Conservation (phyloP, 2,113 vertebrate genomes). For the Dipodomys stephensi region DNA sequence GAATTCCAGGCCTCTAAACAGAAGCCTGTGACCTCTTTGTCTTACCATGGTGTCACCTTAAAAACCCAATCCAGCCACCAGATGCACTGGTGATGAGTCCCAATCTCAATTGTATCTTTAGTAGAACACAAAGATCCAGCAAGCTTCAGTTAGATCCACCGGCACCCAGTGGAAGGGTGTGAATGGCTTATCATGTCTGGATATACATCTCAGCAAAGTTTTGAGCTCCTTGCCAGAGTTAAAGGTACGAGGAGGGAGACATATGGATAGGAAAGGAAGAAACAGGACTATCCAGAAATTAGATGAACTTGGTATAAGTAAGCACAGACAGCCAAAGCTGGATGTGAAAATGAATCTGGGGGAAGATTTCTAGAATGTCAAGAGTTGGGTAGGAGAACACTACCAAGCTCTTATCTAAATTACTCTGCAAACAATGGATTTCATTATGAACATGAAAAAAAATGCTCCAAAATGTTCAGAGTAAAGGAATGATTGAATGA, state of each 20-base stretch:
- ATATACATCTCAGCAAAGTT: not conserved
- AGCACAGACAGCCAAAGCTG: not conserved
- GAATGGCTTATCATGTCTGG: not conserved
- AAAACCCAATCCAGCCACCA: not conserved
- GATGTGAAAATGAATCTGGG: too few relatives aligned
- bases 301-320: not conserved
- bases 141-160: not conserved
- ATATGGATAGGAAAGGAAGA: not conserved
- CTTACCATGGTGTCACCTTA: not conserved
- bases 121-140: not conserved
- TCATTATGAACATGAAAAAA: not conserved
- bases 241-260: not conserved
- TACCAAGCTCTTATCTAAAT: not conserved
- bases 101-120: not conserved
- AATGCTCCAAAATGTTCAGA: not conserved
- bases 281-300: not conserved
- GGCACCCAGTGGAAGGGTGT: accelerated
- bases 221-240: not conserved
- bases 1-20: not conserved
- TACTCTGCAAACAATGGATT: not conserved
- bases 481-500: not conserved
- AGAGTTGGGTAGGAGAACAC: not conserved
- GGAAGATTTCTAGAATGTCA: not conserved
- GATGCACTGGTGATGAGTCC: not conserved
- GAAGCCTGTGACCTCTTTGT: not conserved